phyloP scores from a whole-genome alignment of 2,888 invertebrate species.

The Agonopterix arenella region DNA sequence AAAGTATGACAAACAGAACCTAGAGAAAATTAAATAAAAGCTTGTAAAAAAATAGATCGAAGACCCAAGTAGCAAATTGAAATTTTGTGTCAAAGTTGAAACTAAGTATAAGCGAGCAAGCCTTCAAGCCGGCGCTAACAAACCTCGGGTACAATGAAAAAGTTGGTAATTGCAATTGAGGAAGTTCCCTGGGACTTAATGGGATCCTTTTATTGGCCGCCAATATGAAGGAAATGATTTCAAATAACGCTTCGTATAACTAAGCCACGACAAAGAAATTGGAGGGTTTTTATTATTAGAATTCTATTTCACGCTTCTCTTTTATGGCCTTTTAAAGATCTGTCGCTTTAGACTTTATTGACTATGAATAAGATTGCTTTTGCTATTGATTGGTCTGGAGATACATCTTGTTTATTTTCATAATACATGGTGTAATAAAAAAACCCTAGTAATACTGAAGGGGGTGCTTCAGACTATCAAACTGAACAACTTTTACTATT shows the following conservation, averaged over 20 bases:
- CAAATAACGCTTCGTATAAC: conserved; percentile 7
- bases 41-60: too few relatives aligned
- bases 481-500: too few relatives aligned
- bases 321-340: not conserved
- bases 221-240: conserved; percentile 11
- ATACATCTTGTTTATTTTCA: too few relatives aligned
- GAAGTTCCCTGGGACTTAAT: conserved; percentile 29
- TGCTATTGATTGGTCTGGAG: too few relatives aligned
- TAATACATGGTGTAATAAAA: too few relatives aligned
- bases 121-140: not conserved
- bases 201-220: conserved; percentile 18
- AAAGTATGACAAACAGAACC: too few relatives aligned
- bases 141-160: conserved; percentile 27
- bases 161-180: conserved; percentile 31
- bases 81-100: conserved; percentile 9
- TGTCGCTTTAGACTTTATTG: too few relatives aligned
- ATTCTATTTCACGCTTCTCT: not conserved
- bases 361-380: too few relatives aligned
- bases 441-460: too few relatives aligned
- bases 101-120: conserved; percentile 1
- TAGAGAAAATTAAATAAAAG: too few relatives aligned
- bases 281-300: not conserved
- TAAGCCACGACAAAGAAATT: conserved; percentile 1
- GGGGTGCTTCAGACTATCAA: too few relatives aligned
- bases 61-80: conserved; percentile 2